Conservation (phyloP, 2,113 vertebrate species). For the Zeus faber region DNA sequence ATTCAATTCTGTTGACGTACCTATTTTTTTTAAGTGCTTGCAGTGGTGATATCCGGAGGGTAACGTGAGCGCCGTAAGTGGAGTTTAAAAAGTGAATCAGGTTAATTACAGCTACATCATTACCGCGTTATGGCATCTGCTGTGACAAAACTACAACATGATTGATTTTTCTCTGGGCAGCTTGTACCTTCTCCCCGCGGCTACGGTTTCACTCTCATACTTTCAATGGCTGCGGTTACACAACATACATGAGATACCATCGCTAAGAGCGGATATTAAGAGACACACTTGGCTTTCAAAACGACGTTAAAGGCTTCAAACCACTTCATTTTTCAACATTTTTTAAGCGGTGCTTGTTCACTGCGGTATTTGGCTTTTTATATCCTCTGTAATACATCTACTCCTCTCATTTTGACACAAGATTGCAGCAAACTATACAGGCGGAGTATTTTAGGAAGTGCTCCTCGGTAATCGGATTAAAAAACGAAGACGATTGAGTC, state of each 20-base stretch:
- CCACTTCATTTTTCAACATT: not conserved
- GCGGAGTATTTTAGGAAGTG: too few species aligned
- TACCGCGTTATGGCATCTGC: not conserved
- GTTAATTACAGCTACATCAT: not conserved
- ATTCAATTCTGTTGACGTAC: too few species aligned
- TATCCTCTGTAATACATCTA: not conserved
- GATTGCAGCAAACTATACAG: too few species aligned
- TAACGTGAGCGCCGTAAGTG: too few species aligned
- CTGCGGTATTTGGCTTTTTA: not conserved
- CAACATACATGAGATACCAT: not conserved
- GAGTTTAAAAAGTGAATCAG: not conserved
- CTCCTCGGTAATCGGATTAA: too few species aligned
- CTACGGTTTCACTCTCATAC: not conserved
- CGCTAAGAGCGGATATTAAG: not conserved
- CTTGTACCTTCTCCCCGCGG: not conserved
- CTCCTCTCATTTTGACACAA: not conserved
- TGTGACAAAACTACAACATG: not conserved
- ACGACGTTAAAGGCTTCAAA: not conserved
- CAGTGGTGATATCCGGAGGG: too few species aligned
- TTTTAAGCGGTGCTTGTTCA: too few species aligned
- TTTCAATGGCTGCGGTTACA: not conserved
- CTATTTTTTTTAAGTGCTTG: too few species aligned
- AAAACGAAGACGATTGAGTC: too few species aligned
- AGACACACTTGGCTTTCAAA: not conserved
- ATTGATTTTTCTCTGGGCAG: slow-evolving; percentile 2